Evolutionary conservation across 53 echinoderm and acorn worm species (phyloP).

Genomic region (Echinarachnius parma): DNA sequence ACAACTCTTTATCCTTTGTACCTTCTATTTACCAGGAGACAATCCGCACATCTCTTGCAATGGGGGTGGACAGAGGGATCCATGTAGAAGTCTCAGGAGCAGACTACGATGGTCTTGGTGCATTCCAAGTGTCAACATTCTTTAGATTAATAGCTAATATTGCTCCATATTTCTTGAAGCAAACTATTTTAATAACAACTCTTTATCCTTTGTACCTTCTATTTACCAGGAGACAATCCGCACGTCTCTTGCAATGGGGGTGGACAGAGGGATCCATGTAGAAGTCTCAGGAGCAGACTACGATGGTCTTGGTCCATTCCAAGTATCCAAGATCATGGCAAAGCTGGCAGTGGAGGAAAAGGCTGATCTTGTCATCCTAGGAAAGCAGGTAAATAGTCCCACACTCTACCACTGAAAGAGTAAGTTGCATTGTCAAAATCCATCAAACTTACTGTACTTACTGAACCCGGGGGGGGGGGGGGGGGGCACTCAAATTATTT

Average conservation of each 20-base stretch:
- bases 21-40: no score
- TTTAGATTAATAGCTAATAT: no score
- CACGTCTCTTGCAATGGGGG: constrained; percentile 97
- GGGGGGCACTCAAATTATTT: no score
- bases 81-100: constrained; percentile 72
- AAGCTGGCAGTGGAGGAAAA: constrained; percentile 88
- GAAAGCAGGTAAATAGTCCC: constrained; percentile 96
- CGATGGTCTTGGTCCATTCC: constrained; percentile 73
- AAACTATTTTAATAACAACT: no score
- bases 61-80: constrained; percentile 92
- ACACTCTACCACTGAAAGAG: no score
- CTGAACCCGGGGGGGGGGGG: no score
- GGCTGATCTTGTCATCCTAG: constrained; percentile 69
- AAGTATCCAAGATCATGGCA: constrained; percentile 87
- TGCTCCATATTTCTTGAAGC: no score
- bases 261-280: constrained; percentile 87
- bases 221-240: constrained; percentile 96
- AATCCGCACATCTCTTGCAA: constrained; percentile 88
- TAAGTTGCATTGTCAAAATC: no score
- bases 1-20: no score
- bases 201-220: no score
- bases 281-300: constrained; percentile 71
- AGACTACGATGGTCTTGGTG: constrained; percentile 72
- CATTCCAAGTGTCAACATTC: constrained; percentile 87
- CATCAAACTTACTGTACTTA: no score